Base-by-base conservation (phyloP, 2,113 vertebrate species). In the Oreochromis spilurus region DNA sequence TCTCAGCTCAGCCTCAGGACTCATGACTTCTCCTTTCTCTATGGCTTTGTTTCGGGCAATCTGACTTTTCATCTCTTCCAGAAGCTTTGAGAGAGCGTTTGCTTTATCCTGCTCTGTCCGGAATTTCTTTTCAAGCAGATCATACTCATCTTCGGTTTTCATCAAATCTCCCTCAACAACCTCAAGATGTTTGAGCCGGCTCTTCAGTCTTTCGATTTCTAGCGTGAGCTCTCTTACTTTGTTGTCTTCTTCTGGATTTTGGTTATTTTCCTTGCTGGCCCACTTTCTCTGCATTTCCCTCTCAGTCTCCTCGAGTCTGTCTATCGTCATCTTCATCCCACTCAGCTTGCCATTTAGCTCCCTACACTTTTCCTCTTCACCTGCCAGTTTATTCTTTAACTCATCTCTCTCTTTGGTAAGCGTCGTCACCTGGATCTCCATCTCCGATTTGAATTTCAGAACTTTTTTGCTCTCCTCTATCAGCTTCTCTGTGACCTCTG, bases 391-490 rank as follows among this genome's bases (percentile, higher is more conserved):
- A 7, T 89, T 90, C 75, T 94, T 96, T 83, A 99, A 84, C 55
- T 98, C 97, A 3, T 98, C 97, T 81, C 96, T 97, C 92, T 98
- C 98, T 78, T 96, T 97, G 4, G 94, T 95, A 81, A 98, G 93
- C 21, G n/a, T 83, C 3, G 96, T 96, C 17, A 98, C 97, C 77
- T 97, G 97, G 13, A 96, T 94, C 83, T 99, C 98, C 98, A 97
- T 98, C 92, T 99, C 98, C 0, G 98, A 97, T 88, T 99, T 99
- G 88, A 98, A 85, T 87, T 97, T 99, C 75, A 99, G 95, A 84
- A 98, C 96, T 86, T 97, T 99, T 88, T 98, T 99, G 92, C 99
- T 99, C 95, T 99, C 99, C 79, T 99, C 98, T 2, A 99, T 99
- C 87, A 99, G 91, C 88, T 98, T 99, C 93, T 99, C 98, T 1